Percentiles rank a stretch among this genome's conserved stretches.
Conservation (phyloP, 2,113 vertebrate species). For the Protomyctophum bolini region DNA sequence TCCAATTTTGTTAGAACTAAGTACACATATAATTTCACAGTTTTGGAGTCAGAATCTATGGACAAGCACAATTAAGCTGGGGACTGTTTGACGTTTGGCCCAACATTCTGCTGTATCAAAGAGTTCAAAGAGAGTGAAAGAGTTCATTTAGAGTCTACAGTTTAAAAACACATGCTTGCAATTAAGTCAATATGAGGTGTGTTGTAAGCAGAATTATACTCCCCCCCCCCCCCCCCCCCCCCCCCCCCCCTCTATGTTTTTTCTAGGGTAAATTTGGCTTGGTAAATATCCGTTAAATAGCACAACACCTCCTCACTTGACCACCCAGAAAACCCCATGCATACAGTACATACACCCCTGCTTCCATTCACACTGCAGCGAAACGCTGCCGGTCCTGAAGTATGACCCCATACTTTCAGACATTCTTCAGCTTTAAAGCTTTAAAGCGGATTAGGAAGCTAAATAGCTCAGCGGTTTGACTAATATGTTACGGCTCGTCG, state of each 20-base stretch:
- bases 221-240: constrained; percentile 45
- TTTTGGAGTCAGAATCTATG: constrained; percentile 68
- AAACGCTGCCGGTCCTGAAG: neutral
- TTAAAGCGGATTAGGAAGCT: constrained; percentile 52
- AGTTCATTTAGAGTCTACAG: constrained; percentile 43
- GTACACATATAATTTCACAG: constrained; percentile 83
- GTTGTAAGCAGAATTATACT: constrained; percentile 36
- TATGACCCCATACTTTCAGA: constrained; percentile 15
- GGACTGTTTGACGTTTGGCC: constrained; percentile 78
- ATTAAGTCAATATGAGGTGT: constrained; percentile 28
- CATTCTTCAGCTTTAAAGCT: constrained; percentile 50
- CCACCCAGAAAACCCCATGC: constrained; percentile 36
- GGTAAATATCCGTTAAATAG: constrained; percentile 42
- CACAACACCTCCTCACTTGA: constrained; percentile 16
- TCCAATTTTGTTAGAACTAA: constrained; percentile 66
- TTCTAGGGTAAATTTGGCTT: constrained; percentile 22
- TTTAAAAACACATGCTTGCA: constrained; percentile 44
- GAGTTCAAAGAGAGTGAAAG: constrained; percentile 38
- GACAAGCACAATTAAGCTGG: constrained; percentile 81
- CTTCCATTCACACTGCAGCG: constrained; percentile 2
- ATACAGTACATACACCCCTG: neutral
- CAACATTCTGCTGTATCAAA: constrained; percentile 63
- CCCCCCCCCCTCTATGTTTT: constrained; percentile 41
- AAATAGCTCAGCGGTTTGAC: constrained; percentile 36
- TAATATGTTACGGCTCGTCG: constrained; percentile 46